Base-by-base conservation (phyloP, 2,113 vertebrate genomes). In the Sebastes schlegelii region DNA sequence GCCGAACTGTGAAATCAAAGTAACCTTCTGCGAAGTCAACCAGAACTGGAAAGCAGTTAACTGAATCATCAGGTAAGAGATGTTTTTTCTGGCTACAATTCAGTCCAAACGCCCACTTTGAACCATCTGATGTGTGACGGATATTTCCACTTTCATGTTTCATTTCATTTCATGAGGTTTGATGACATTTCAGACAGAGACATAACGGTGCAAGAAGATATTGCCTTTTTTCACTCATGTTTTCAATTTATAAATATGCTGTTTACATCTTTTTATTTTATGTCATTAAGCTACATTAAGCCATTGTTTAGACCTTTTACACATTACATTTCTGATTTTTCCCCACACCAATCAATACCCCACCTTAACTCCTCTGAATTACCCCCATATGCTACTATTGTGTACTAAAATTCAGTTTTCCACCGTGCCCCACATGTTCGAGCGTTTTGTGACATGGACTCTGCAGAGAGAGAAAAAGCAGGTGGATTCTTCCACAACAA, bases 71-170 rank as follows among this genome's bases (percentile, higher is more conserved):
- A 68, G 76, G 63, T 68, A 55, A 63, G 69, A 73, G 17, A 46
- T 71, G 8, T 40, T 46, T 78, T 67, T 61, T 34, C n/a, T 60
- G 43, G 51, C 54, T 46, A 17, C 9, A 4, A 1, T 19, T 78
- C 45, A 66, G 34, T 17, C 16, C 14, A 12, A 17, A 51, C 8
- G 21, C 21, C 78, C 26, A 40, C 72, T 77, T 64, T 49, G 51
- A 45, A 70, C 11, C 60, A 80, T 66, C 23, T 77, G 61, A 67
- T 42, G 67, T 72, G 72, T 71, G 77, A 85, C 9, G 1, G n/a
- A 43, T 54, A 40, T 65, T 76, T 45, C 42, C 40, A 64, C 19
- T 62, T 79, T 55, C 65, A 43, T 5, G 4, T 75, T 72, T 61
- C 6, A 49, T 69, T 58, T 80, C 4, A 17, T 71, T 60, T 51